Percentiles rank a stretch among this genome's conserved stretches.
These are phyloP conservation scores for Columbina picui DNA, from an alignment of 2,113 vertebrate genomes.

Conservation along the genomic window DNA sequence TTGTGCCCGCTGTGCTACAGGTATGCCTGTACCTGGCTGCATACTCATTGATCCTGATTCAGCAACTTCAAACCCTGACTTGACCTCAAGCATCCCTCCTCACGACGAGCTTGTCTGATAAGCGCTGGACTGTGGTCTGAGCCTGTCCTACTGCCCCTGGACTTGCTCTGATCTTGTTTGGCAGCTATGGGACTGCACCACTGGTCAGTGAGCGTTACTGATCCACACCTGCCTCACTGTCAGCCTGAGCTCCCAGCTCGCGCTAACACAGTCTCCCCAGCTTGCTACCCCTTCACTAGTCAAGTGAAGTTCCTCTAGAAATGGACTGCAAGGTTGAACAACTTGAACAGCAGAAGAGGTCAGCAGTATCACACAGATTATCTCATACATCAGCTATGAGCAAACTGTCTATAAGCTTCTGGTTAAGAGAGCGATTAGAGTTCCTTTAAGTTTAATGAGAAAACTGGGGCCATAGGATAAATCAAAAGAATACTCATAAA, in stretches of 20 bases:
- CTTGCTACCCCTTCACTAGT: neutral
- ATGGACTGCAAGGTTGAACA: neutral
- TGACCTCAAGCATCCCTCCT: neutral
- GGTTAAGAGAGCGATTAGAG: neutral
- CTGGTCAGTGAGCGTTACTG: neutral
- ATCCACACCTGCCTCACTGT: neutral
- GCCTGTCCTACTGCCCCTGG: neutral
- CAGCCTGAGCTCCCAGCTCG: neutral
- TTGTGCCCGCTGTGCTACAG: neutral
- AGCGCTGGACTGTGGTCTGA: neutral
- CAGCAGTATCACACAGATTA: neutral
- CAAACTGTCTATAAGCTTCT: neutral
- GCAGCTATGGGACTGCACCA: neutral
- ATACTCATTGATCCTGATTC: neutral
- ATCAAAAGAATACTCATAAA: neutral
- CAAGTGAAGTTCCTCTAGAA: neutral
- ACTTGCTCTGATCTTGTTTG: neutral
- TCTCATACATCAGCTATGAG: neutral
- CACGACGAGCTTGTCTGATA: neutral
- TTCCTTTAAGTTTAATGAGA: neutral
- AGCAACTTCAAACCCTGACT: neutral
- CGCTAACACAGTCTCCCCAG: rapidly evolving
- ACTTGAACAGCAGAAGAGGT: neutral
- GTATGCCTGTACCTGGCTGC: neutral
- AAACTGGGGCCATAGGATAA: neutral